Conservation (phyloP, 2,797 vertebrate species). For the Morelia viridis region DNA sequence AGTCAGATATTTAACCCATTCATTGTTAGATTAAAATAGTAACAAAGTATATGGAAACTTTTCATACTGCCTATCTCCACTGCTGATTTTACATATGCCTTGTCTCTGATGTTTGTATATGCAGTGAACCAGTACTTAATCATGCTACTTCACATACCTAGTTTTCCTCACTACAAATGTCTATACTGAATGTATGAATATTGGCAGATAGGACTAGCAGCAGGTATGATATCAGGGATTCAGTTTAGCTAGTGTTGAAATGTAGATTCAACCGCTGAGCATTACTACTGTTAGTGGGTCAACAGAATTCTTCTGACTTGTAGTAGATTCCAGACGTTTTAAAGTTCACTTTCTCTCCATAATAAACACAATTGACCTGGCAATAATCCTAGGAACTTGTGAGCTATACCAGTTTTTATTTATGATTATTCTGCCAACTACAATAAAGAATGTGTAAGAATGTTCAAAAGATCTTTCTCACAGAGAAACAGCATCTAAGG, state of each 20-base stretch:
- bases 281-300: not conserved
- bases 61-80: not conserved
- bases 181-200: not conserved
- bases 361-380: not conserved
- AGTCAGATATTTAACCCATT: not conserved
- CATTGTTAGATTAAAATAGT: not conserved
- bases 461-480: not conserved
- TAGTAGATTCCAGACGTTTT: not conserved
- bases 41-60: not conserved
- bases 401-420: not conserved
- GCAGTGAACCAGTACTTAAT: not conserved
- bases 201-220: not conserved
- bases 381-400: not conserved
- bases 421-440: not conserved
- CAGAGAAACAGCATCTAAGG: not conserved
- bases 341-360: not conserved
- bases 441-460: not conserved
- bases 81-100: not conserved
- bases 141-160: not conserved
- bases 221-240: not conserved
- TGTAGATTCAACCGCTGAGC: not conserved
- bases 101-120: not conserved
- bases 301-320: not conserved
- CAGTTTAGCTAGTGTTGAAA: not conserved
- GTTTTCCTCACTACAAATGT: not conserved